Evolutionary conservation across 2,888 invertebrate genomes (phyloP).

Genomic region (Toxonevra muliebris): DNA sequence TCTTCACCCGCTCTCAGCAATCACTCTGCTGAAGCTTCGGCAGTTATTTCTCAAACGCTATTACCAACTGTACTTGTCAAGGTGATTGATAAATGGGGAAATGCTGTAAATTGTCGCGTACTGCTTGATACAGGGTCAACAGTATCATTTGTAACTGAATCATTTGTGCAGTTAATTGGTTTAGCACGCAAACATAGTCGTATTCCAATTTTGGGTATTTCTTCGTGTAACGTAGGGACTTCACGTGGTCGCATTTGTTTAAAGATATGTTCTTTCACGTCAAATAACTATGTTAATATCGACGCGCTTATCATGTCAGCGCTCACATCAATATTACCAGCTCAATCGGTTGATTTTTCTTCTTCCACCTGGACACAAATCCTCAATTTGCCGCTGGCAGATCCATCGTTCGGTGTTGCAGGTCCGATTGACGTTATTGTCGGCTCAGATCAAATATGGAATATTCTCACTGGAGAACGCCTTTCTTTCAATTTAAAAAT

Average conservation of each 20-base stretch:
- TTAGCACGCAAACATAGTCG: conserved; percentile 15
- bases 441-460: too few relatives aligned
- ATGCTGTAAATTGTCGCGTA: conserved; percentile 11
- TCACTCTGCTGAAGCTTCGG: too few relatives aligned
- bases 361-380: conserved; percentile 28
- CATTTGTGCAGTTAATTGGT: conserved; percentile 24
- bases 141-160: conserved; percentile 28
- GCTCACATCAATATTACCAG: conserved; percentile 20
- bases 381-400: conserved; percentile 26
- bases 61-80: conserved; percentile 7
- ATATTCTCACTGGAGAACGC: conserved; percentile 27
- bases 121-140: conserved; percentile 28
- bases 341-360: conserved; percentile 17
- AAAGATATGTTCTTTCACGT: neutral
- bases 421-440: too few relatives aligned
- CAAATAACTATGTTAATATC: conserved; percentile 1
- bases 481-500: too few relatives aligned
- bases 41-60: neutral
- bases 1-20: too few relatives aligned
- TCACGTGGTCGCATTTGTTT: conserved; percentile 28
- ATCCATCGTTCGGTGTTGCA: conserved; percentile 35
- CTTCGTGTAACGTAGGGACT: conserved; percentile 17
- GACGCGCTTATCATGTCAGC: conserved; percentile 19
- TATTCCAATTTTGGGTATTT: conserved; percentile 23
- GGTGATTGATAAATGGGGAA: neutral